phyloP scores from a whole-genome alignment of 2,113 vertebrate genomes.

The Egretta garzetta region DNA sequence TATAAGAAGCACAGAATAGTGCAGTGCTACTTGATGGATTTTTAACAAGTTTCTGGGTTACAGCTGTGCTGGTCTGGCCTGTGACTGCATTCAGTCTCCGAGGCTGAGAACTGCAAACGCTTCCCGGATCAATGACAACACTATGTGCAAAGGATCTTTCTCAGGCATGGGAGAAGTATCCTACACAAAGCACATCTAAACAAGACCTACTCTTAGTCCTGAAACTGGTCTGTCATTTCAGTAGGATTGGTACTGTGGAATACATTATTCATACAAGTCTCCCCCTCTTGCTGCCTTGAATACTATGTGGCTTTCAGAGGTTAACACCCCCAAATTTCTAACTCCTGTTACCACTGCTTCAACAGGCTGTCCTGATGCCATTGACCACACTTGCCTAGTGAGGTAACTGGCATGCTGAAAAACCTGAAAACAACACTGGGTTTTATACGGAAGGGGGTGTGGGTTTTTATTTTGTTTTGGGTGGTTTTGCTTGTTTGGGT shows the following conservation, averaged over 20 bases:
- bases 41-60: background rate
- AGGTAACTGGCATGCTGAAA: background rate
- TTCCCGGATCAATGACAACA: rapidly evolving
- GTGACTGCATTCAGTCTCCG: background rate
- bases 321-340: background rate
- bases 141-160: background rate
- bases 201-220: background rate
- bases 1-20: background rate
- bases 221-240: background rate
- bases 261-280: background rate
- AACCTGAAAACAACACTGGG: background rate
- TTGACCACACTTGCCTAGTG: background rate
- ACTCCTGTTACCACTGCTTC: background rate
- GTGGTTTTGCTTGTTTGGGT: background rate
- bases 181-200: background rate
- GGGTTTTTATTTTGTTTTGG: background rate
- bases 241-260: background rate
- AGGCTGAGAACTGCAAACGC: background rate
- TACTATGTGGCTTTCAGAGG: background rate
- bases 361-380: background rate
- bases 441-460: background rate
- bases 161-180: background rate
- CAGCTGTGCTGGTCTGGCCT: background rate
- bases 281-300: background rate
- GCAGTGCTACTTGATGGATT: background rate